Percentiles rank a stretch among this genome's conserved stretches.
These are phyloP conservation scores for Thryonomys swinderianus DNA, from an alignment of 2,113 vertebrate genomes.

Conservation along the genomic window DNA sequence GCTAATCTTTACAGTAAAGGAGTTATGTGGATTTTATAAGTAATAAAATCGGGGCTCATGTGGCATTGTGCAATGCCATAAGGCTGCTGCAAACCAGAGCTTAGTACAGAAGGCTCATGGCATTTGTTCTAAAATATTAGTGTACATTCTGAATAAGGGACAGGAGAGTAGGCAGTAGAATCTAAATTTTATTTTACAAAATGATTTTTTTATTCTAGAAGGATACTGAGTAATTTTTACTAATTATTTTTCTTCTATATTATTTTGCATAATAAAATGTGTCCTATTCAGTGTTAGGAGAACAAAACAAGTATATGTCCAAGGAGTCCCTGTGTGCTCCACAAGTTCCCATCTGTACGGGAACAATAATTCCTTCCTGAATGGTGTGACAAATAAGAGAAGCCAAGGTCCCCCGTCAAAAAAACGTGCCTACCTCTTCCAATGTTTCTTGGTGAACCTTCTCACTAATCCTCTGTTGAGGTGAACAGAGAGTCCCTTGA, in stretches of 20 bases:
- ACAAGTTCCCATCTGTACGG: not conserved
- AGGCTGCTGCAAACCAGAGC: not conserved
- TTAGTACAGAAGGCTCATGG: not conserved
- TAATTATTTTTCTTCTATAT: not conserved
- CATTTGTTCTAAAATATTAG: not conserved
- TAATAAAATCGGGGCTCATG: not conserved
- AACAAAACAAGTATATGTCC: not conserved
- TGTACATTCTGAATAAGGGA: not conserved
- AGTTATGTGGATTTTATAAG: not conserved
- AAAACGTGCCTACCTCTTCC: not conserved
- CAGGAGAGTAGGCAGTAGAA: not conserved
- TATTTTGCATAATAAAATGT: not conserved
- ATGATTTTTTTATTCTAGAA: not conserved
- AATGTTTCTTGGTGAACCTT: not conserved
- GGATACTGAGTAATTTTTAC: not conserved
- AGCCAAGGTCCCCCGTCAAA: not conserved
- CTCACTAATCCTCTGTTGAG: not conserved
- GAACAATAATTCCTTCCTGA: not conserved
- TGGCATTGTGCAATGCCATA: not conserved
- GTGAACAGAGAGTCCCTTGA: not conserved
- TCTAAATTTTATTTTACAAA: not conserved
- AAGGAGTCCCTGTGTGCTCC: not conserved
- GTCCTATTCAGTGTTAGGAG: not conserved
- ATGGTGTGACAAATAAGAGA: not conserved
- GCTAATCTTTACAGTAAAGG: not conserved